Conservation (phyloP, 2,113 vertebrate genomes). For the Salvelinus fontinalis region DNA sequence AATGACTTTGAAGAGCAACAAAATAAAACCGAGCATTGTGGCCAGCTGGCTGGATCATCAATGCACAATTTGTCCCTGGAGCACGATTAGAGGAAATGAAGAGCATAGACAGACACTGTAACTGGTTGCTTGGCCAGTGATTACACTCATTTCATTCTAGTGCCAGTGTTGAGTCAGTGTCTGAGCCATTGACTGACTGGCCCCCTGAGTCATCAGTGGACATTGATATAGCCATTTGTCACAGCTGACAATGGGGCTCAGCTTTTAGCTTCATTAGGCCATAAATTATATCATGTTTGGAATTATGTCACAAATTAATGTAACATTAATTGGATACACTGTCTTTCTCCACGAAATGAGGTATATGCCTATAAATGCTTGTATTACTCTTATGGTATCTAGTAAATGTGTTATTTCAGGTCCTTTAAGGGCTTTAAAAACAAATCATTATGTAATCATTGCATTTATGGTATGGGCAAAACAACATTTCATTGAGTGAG, state of each 20-base stretch:
- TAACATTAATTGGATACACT: too few relatives aligned
- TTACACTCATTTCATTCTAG: slow-evolving; percentile 49
- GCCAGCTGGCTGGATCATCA: not conserved
- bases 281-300: too few relatives aligned
- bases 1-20: not conserved
- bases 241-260: not conserved
- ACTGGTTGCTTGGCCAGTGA: slow-evolving; percentile 46
- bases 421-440: too few relatives aligned
- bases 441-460: too few relatives aligned
- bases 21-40: not conserved
- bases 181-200: not conserved
- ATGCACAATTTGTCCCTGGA: slow-evolving; percentile 1
- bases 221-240: slow-evolving; percentile 23
- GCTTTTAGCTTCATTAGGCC: too few relatives aligned
- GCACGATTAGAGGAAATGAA: slow-evolving; percentile 2
- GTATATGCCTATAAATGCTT: too few relatives aligned
- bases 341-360: too few relatives aligned
- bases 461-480: too few relatives aligned
- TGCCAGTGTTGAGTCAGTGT: not conserved
- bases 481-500: too few relatives aligned
- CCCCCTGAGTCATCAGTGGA: slow-evolving; percentile 42
- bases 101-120: slow-evolving; percentile 24
- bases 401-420: too few relatives aligned
- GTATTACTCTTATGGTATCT: too few relatives aligned
- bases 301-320: too few relatives aligned